Base-by-base conservation (phyloP, 2,888 invertebrate genomes). In the Muschampia plurimacula region DNA sequence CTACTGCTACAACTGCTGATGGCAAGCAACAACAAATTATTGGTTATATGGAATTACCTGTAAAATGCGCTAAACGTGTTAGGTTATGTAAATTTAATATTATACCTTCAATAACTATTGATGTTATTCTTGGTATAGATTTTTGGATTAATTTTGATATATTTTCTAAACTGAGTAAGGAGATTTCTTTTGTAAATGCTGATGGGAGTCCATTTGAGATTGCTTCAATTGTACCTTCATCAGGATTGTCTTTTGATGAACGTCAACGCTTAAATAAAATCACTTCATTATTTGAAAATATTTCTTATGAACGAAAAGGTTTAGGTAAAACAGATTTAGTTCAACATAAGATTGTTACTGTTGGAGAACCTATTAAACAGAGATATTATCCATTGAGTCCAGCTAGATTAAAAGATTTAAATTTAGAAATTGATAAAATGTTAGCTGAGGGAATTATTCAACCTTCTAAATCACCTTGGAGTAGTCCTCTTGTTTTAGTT, bases 321-420 rank as follows among this genome's bases (percentile, higher is more conserved):
- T 67, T 74, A 39, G 77, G 74, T 46, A 69, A 74, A 64, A 74
- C 74, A 12, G 64, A 67, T 39, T 57, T 74, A 62, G 69, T 74
- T 62, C 55, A 71, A 59, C 74, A 74, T 69, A 49, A 36, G 4
- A 74, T 74, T 46, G 74, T 72, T 39, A 74, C 74, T 36, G 63
- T 71, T 13, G 55, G 60, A 13, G 62, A 65, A 52, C 69, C 74
- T 55, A 69, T 72, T 22, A 55, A 72, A 22, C 74, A 74, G 15
- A 66, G 69, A 46, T 69, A 74, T 36, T 74, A 74, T 59, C 59
- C 63, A 22, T 71, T 74, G 52, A 66, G 70, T 9, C 74, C 74
- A 10, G 55, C 66, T 46, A 67, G 69, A 67, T 59, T 66, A 62
- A 76, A 74, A 15, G 74, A 68, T 10, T 63, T 76, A 15, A 67